These are phyloP conservation scores for Willisornis vidua DNA, from an alignment of 2,113 vertebrate genomes.

Conservation along the genomic window DNA sequence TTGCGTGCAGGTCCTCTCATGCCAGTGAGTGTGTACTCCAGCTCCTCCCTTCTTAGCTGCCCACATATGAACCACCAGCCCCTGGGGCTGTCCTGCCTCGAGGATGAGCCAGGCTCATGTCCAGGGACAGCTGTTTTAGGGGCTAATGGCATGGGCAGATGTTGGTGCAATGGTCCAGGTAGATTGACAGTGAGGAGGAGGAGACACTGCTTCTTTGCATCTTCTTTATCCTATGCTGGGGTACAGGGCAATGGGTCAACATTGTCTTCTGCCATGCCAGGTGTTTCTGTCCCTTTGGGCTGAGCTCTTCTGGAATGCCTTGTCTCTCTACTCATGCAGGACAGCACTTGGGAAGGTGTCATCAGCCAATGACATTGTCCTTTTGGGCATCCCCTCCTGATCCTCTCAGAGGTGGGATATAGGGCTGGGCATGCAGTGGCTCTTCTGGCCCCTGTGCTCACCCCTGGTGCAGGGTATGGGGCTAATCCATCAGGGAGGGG, in stretches of 20 bases:
- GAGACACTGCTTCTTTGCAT: not conserved
- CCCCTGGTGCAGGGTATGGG: accelerated
- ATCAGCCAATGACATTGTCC: not conserved
- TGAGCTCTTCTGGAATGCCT: not conserved
- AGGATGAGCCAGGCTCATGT: accelerated
- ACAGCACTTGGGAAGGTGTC: not conserved
- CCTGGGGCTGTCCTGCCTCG: accelerated
- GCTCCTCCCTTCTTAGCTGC: not conserved
- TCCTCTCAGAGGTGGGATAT: not conserved
- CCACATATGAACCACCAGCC: accelerated
- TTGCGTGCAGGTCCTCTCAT: accelerated
- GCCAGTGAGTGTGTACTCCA: not conserved
- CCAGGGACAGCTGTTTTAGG: accelerated
- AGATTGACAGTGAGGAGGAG: not conserved
- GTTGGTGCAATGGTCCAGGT: not conserved
- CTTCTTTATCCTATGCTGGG: accelerated
- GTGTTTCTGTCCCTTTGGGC: not conserved
- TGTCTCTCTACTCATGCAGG: not conserved
- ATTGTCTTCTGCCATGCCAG: accelerated
- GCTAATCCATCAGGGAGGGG: not conserved
- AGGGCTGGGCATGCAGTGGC: not conserved
- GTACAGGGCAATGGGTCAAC: not conserved
- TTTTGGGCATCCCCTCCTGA: not conserved
- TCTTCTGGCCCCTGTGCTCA: not conserved
- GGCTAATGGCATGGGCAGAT: accelerated